Evolutionary conservation across 1,140 invertebrate species (phyloP).

Genomic region (Luehdorfia chinensis): DNA sequence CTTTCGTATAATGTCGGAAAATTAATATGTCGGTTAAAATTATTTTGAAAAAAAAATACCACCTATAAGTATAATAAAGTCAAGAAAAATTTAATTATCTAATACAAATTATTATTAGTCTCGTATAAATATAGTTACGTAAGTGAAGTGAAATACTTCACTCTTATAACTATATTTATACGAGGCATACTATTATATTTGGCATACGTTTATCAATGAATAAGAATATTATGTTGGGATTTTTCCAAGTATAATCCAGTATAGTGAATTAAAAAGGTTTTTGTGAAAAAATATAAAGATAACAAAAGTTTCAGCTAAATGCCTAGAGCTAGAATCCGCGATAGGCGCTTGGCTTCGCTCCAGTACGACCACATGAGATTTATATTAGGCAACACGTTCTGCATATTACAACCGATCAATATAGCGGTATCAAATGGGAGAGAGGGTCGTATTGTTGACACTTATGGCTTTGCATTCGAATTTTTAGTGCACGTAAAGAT

Average conservation of each 20-base stretch:
- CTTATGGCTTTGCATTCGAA: neutral
- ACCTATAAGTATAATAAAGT: too few species aligned
- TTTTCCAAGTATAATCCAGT: neutral
- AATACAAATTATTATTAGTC: too few species aligned
- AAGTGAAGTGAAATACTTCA: too few species aligned
- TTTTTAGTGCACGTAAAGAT: constrained; percentile 6
- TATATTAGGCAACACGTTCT: constrained; percentile 6
- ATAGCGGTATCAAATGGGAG: neutral
- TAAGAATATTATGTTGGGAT: neutral
- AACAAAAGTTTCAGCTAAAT: neutral
- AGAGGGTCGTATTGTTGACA: neutral
- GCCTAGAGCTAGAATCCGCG: neutral
- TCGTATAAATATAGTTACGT: too few species aligned
- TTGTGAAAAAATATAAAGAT: too few species aligned
- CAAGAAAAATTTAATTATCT: too few species aligned
- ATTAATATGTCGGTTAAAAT: too few species aligned
- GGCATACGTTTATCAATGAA: neutral
- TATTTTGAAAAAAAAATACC: too few species aligned
- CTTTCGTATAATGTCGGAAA: too few species aligned
- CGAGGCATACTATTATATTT: constrained; percentile 14
- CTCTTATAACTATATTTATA: too few species aligned
- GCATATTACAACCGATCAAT: constrained; percentile 3
- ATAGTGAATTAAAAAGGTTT: too few species aligned
- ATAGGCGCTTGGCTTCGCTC: neutral
- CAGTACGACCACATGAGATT: constrained; percentile 6